A percentile compares a stretch with the other conserved stretches of the same genome.
phyloP scores from a whole-genome alignment of 35 echinoderm and acorn worm species.

The Strongylocentrotus purpuratus region DNA sequence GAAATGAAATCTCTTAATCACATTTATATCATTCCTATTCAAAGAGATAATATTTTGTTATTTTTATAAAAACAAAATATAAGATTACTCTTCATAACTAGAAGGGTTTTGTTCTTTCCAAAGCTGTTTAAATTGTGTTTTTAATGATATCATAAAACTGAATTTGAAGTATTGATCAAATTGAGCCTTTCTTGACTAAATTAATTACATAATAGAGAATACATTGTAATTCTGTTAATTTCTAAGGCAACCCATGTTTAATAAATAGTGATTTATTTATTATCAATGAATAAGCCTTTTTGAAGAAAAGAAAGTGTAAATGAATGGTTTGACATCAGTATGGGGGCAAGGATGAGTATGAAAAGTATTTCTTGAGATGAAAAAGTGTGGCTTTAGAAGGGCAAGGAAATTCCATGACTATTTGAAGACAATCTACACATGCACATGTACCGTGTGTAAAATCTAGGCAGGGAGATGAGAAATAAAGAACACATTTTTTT shows the following conservation, averaged over 20 bases:
- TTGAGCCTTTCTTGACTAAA: not conserved
- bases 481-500: too few relatives aligned
- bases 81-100: not conserved
- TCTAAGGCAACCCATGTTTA: not conserved
- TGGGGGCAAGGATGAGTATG: too few relatives aligned
- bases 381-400: too few relatives aligned
- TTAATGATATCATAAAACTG: not conserved
- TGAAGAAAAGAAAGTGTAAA: not conserved
- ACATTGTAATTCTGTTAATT: not conserved
- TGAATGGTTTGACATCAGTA: too few relatives aligned
- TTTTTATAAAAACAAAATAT: not conserved
- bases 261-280: not conserved
- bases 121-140: not conserved
- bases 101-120: not conserved
- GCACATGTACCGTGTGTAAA: too few relatives aligned
- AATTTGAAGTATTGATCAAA: not conserved
- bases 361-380: too few relatives aligned
- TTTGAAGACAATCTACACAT: too few relatives aligned
- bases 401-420: too few relatives aligned
- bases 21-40: not conserved
- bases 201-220: not conserved
- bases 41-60: not conserved
- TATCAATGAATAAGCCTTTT: not conserved
- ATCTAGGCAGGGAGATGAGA: too few relatives aligned
- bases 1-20: slow-evolving; percentile 13